Evolutionary conservation across 2,113 vertebrate species (phyloP).

Genomic region (Deroptyus accipitrinus): DNA sequence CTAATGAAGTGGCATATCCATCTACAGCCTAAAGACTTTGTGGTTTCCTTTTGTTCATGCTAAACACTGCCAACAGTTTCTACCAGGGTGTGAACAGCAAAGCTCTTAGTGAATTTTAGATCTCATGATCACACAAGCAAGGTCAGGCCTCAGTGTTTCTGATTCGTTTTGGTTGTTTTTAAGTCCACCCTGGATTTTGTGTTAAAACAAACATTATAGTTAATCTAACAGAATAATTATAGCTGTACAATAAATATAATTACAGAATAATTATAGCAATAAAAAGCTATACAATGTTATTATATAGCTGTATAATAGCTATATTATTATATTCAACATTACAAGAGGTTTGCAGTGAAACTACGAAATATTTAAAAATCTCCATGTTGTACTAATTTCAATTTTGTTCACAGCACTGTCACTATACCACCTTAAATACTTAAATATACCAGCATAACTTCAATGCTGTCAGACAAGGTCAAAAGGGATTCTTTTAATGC

Average conservation of each 20-base stretch:
- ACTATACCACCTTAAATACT: neutral
- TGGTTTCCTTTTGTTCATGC: neutral
- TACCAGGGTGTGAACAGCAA: neutral
- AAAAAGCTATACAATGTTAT: neutral
- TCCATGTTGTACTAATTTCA: neutral
- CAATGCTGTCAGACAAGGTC: neutral
- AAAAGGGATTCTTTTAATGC: neutral
- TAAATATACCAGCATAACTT: neutral
- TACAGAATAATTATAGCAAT: neutral
- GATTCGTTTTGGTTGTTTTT: neutral
- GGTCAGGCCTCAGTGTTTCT: neutral
- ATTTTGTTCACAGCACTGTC: neutral
- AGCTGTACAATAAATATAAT: neutral
- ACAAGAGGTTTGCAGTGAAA: neutral
- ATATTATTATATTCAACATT: neutral
- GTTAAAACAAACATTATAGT: neutral
- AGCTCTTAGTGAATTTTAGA: neutral
- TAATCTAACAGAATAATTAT: neutral
- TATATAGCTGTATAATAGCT: neutral
- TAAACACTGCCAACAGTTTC: neutral
- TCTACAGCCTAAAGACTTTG: neutral
- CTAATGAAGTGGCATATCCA: neutral
- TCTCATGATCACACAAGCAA: neutral
- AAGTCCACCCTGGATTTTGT: neutral
- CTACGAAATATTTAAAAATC: neutral